Base-by-base conservation (phyloP, 1,140 invertebrate species). In the Camponotus floridanus region DNA sequence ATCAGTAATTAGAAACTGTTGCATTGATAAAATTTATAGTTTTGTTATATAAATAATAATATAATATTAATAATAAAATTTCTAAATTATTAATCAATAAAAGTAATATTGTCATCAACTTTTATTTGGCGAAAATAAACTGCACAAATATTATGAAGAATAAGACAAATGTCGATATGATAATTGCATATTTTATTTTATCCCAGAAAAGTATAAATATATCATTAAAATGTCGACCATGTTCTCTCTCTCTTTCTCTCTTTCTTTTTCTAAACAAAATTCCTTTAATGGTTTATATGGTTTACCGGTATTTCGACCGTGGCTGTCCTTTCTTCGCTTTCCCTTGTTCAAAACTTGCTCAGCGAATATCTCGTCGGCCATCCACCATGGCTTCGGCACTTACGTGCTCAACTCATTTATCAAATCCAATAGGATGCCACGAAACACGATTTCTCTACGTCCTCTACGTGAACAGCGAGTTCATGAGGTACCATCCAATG, bases 401-500 rank as follows among this genome's bases (percentile, higher is more conserved):
- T 79, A 85, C 55, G 48, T 48, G 76, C 64, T n/a, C 57, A 57
- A 83, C 59, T 88, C 86, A 83, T 89, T 89, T 86, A 88, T 89
- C 88, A 89, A 83, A 83, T 81, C 62, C 76, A 87, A 73, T 87
- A 86, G 33, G 79, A 79, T 79, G 71, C 71, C 65, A 62, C 42
- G 59, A 79, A 88, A 87, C 81, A 68, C 87, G 79, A 90, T 90
- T 90, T 88, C 86, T 88, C 83, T 39, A 88, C 26, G 71, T 88
- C 67, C 61, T 26, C 26, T 48, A 57, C 18, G 74, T 61, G 48
- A 68, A 79, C 83, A n/a, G 73, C 74, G 62, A 65, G 83, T 73
- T 73, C 79, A 83, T 83, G 68, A 83, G 57, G 68, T 55, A 61
- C 68, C n/a, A 74, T 83, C 74, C 79, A 83, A 42, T 68, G 57